phyloP scores from a whole-genome alignment of 2,797 vertebrate genomes.

The Morus bassanus region DNA sequence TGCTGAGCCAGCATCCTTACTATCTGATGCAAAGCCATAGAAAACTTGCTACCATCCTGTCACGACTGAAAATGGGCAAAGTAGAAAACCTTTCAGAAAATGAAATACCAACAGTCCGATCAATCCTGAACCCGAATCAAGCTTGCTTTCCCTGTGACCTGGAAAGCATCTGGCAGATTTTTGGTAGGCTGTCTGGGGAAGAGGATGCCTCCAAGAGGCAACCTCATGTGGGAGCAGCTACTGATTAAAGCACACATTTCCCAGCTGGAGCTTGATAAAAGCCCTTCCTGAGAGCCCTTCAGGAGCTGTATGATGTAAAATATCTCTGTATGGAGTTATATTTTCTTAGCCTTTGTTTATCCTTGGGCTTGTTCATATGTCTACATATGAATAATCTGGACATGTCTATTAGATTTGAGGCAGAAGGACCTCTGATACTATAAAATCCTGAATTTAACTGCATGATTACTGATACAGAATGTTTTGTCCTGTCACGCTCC shows the following conservation, averaged over 20 bases:
- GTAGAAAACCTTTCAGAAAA: neutral
- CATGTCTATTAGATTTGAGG: neutral
- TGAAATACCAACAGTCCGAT: neutral
- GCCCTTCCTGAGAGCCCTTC: neutral
- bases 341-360: neutral
- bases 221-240: neutral
- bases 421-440: neutral
- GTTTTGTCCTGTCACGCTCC: neutral
- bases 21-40: neutral
- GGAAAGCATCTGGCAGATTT: neutral
- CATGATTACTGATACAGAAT: neutral
- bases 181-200: no score
- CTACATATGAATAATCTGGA: neutral
- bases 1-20: neutral
- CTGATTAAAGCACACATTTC: rapidly evolving
- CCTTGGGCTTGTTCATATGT: neutral
- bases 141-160: neutral
- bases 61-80: neutral
- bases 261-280: neutral
- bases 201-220: neutral
- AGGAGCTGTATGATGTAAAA: neutral
- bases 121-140: neutral
- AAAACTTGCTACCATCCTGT: neutral
- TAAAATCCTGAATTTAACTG: neutral
- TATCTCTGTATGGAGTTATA: neutral